Evolutionary conservation across 2,888 invertebrate genomes (phyloP).

Genomic region (Phyllotreta cruciferae): DNA sequence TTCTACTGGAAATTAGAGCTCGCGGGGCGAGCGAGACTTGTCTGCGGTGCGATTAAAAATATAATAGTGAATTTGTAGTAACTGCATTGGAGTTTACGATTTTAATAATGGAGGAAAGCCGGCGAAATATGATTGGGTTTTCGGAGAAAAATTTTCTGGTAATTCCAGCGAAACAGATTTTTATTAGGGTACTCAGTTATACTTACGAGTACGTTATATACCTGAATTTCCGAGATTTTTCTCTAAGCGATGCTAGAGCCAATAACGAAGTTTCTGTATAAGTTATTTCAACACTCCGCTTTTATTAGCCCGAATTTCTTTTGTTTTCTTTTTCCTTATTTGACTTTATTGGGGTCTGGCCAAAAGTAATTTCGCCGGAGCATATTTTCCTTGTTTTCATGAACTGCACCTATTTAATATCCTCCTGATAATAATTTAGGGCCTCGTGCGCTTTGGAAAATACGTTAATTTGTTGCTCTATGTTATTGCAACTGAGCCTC

Average conservation of each 20-base stretch:
- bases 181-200: conserved; percentile 2
- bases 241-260: not conserved
- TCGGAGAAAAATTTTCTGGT: not conserved
- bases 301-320: conserved; percentile 19
- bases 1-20: no score
- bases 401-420: conserved; percentile 16
- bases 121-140: no score
- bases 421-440: not conserved
- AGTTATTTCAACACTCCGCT: conserved; percentile 16
- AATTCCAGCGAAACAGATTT: not conserved
- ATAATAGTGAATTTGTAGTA: no score
- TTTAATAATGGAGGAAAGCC: no score
- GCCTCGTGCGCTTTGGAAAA: not conserved
- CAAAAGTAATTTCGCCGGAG: conserved; percentile 20
- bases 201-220: conserved; percentile 3
- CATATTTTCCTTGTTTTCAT: conserved; percentile 20
- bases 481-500: no score
- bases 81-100: no score
- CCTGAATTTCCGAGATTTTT: conserved; percentile 8
- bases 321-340: conserved; percentile 23
- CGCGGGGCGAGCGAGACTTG: no score
- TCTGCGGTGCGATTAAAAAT: no score
- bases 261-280: conserved; percentile 24
- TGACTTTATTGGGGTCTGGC: conserved; percentile 25
- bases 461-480: no score